Percentiles rank a stretch among this genome's conserved stretches.
These are phyloP conservation scores for Pterois miles DNA, from an alignment of 2,797 vertebrate genomes.

Conservation along the genomic window DNA sequence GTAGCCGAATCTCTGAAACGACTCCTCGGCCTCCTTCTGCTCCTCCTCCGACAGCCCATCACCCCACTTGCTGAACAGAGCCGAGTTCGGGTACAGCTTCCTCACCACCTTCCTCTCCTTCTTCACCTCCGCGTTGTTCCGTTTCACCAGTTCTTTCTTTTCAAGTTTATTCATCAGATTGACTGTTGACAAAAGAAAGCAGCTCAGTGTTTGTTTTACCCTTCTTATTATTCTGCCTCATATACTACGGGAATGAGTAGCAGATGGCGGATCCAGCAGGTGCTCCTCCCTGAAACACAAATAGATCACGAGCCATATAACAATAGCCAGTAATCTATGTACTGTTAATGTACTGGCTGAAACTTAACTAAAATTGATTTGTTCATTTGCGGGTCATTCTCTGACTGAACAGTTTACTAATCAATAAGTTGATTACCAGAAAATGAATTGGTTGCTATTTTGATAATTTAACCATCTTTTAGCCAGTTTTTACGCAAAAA, in stretches of 20 bases:
- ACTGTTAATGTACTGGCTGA: background rate
- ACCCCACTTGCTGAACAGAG: conserved; percentile 89
- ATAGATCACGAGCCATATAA: background rate
- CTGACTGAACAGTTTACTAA: background rate
- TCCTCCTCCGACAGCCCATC: conserved; percentile 89
- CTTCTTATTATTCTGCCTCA: background rate
- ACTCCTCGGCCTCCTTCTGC: conserved; percentile 83
- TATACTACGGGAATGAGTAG: fast-evolving
- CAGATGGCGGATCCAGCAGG: fast-evolving
- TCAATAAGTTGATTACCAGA: background rate
- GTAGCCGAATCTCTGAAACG: conserved; percentile 92
- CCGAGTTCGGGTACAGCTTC: conserved; percentile 88
- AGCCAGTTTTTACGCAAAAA: too few species aligned
- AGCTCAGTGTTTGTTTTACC: background rate
- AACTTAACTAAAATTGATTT: background rate
- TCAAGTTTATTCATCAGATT: conserved; percentile 40
- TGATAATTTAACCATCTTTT: background rate
- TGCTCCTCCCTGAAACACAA: background rate
- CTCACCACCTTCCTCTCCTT: conserved; percentile 46
- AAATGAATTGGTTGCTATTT: background rate
- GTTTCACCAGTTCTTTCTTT: background rate
- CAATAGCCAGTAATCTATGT: fast-evolving
- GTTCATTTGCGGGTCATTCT: background rate
- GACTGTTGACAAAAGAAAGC: conserved; percentile 43
- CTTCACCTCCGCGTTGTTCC: conserved; percentile 3